Percentiles rank a stretch among this genome's conserved stretches.
phyloP scores from a whole-genome alignment of 2,797 vertebrate genomes.

The Carcharodon carcharias region DNA sequence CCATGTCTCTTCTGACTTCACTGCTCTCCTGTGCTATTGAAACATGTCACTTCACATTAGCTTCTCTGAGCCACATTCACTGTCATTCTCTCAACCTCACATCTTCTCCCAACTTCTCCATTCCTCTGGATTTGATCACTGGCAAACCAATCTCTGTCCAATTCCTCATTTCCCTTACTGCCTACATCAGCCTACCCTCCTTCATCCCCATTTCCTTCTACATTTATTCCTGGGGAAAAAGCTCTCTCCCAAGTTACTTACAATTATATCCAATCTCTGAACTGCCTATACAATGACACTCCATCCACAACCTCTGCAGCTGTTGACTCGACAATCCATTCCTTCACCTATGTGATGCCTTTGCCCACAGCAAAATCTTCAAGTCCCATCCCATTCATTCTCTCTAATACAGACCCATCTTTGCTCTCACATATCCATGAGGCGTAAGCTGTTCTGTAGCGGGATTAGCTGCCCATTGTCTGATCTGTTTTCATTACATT shows the following conservation, averaged over 20 bases:
- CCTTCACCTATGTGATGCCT: neutral
- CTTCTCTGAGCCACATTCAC: neutral
- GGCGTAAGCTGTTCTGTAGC: neutral
- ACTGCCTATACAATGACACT: neutral
- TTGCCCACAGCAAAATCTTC: neutral
- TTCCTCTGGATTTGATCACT: neutral
- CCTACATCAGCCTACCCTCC: neutral
- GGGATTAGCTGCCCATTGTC: neutral
- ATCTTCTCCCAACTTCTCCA: neutral
- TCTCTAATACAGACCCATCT: neutral
- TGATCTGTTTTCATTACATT: neutral
- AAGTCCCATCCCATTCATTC: neutral
- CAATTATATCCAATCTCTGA: neutral
- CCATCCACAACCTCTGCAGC: neutral
- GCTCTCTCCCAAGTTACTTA: no score
- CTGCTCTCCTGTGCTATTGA: no score
- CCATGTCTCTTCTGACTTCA: no score
- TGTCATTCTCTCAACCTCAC: no score
- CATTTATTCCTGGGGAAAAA: neutral
- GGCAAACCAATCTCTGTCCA: neutral
- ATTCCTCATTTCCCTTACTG: neutral
- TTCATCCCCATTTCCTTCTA: neutral
- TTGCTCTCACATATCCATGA: neutral
- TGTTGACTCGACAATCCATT: neutral
- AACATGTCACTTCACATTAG: neutral